phyloP scores from a whole-genome alignment of 2,113 vertebrate genomes.

The Sander vitreus region DNA sequence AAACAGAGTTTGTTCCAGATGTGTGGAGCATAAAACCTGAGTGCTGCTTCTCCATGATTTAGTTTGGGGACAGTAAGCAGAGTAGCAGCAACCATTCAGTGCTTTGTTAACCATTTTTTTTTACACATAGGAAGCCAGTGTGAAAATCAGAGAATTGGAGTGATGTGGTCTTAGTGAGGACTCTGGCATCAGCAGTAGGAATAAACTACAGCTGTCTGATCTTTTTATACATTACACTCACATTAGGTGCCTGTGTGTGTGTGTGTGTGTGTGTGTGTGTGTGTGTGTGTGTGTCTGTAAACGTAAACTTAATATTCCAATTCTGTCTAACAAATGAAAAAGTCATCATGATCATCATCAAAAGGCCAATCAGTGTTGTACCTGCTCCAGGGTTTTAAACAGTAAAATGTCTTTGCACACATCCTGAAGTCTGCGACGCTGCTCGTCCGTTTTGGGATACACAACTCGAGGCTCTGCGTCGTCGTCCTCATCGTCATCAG shows the following conservation, averaged over 20 bases:
- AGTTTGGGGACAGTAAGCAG: neutral
- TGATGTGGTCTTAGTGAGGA: neutral
- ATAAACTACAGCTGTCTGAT: neutral
- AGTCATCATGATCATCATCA: neutral
- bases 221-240: neutral
- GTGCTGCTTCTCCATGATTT: neutral
- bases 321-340: neutral
- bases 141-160: neutral
- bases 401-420: slow-evolving; percentile 94
- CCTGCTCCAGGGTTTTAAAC: slow-evolving; percentile 97
- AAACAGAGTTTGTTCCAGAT: neutral
- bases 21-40: neutral
- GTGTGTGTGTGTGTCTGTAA: neutral
- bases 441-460: slow-evolving; percentile 94
- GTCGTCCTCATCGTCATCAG: slow-evolving; percentile 92
- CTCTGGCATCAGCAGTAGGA: no score
- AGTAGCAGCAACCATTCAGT: neutral
- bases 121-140: neutral
- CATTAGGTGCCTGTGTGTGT: neutral
- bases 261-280: neutral
- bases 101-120: neutral
- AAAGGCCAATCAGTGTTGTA: slow-evolving; percentile 51
- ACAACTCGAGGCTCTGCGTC: slow-evolving; percentile 90
- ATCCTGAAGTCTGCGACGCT: slow-evolving; percentile 92
- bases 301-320: neutral